Evolutionary conservation across 2,797 vertebrate species (phyloP).

Genomic region (Epinephelus malabaricus): DNA sequence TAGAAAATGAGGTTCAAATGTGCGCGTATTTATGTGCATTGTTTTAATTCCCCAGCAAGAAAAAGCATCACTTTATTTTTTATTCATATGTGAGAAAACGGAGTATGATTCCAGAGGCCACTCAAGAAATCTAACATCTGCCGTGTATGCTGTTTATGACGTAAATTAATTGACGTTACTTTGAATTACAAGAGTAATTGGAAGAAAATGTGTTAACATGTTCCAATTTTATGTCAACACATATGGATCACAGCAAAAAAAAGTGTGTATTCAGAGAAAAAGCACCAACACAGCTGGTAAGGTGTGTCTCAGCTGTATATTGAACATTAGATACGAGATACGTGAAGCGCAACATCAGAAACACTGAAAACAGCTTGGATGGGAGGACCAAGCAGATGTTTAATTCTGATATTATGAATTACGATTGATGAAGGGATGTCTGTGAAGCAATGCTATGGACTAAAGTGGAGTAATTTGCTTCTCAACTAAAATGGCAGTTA

Average conservation of each 20-base stretch:
- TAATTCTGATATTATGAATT: conserved; percentile 52
- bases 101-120: neutral
- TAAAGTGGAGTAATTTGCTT: conserved; percentile 44
- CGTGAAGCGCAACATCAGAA: conserved; percentile 55
- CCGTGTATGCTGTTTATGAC: neutral
- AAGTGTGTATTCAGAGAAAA: conserved; percentile 22
- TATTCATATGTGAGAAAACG: neutral
- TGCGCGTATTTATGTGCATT: conserved; percentile 23
- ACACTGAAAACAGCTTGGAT: conserved; percentile 61
- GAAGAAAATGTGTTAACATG: conserved; percentile 6
- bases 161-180: neutral
- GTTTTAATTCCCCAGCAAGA: conserved; percentile 12
- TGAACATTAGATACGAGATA: conserved; percentile 35
- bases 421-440: conserved; percentile 58
- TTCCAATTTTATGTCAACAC: conserved; percentile 15
- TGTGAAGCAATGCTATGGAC: conserved; percentile 34
- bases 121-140: neutral
- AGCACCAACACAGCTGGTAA: conserved; percentile 52
- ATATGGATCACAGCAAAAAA: neutral
- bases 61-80: neutral
- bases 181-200: neutral
- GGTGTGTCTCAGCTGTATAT: conserved; percentile 39
- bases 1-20: conserved; percentile 39
- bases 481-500: conserved; percentile 32
- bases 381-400: conserved; percentile 68